phyloP scores from a whole-genome alignment of 2,888 invertebrate species.

The Alitta virens region DNA sequence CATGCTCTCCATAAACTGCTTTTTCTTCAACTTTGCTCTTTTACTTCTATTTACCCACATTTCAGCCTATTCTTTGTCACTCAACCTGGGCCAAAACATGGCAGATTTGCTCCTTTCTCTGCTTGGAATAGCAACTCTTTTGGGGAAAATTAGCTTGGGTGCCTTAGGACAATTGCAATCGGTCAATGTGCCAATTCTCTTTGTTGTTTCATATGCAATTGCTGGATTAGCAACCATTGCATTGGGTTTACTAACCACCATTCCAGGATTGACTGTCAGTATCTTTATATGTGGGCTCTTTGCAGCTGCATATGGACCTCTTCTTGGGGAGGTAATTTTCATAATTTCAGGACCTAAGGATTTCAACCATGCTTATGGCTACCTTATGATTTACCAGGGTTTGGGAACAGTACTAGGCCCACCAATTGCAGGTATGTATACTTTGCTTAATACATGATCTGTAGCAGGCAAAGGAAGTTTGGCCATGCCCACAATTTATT shows the following conservation, averaged over 20 bases:
- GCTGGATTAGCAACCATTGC: constrained; percentile 30
- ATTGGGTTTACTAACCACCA: constrained; percentile 23
- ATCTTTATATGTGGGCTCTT: constrained; percentile 32
- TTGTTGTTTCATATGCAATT: constrained; percentile 23
- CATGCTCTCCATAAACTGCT: constrained; percentile 29
- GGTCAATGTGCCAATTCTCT: constrained; percentile 3
- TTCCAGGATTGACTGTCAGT: constrained; percentile 24
- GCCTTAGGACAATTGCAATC: constrained; percentile 25
- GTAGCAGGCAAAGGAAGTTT: too few species aligned
- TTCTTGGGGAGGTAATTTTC: constrained; percentile 30
- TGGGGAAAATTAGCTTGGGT: constrained; percentile 33
- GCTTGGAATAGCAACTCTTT: constrained; percentile 34
- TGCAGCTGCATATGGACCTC: constrained; percentile 34
- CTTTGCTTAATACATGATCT: too few species aligned
- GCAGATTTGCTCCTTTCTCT: constrained; percentile 33
- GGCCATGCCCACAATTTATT: too few species aligned
- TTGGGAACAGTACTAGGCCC: constrained; percentile 34
- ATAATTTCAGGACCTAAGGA: constrained; percentile 31
- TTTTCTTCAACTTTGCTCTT: constrained; percentile 35
- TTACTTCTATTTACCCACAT: constrained; percentile 37
- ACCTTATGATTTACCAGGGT: constrained; percentile 32
- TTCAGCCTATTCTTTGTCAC: constrained; percentile 28
- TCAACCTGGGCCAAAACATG: constrained; percentile 25
- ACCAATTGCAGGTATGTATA: constrained; percentile 33
- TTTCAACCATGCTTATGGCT: constrained; percentile 37